Percentiles rank a stretch among this genome's conserved stretches.
Conservation (phyloP, 2,113 vertebrate genomes). For the Camelus bactrianus region DNA sequence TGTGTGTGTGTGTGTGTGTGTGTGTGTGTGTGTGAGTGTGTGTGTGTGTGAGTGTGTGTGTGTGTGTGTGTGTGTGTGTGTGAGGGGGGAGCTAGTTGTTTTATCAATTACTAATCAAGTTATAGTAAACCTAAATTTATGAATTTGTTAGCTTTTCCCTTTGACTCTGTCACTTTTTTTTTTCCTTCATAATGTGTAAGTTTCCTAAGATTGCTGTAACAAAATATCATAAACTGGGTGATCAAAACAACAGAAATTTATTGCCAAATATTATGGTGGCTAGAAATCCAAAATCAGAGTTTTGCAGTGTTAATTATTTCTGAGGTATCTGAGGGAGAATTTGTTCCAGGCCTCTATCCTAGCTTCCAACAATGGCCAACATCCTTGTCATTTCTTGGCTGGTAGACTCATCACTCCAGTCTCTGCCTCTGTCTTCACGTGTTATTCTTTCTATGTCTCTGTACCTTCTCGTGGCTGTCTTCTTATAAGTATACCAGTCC, state of each 20-base stretch:
- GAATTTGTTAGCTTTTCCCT: not conserved
- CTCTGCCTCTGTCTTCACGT: not conserved
- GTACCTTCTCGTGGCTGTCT: not conserved
- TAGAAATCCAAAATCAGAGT: not conserved
- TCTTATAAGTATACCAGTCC: not conserved
- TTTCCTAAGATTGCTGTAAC: not conserved
- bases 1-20: too few relatives aligned
- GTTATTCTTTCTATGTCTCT: not conserved
- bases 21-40: too few relatives aligned
- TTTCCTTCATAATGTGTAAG: not conserved
- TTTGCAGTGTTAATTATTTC: not conserved
- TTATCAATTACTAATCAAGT: not conserved
- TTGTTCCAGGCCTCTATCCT: not conserved
- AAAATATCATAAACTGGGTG: not conserved
- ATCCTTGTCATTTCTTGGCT: not conserved
- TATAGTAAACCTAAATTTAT: not conserved
- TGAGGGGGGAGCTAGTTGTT: not conserved
- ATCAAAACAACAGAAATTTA: not conserved
- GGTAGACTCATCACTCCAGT: not conserved
- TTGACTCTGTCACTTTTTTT: not conserved
- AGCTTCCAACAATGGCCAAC: not conserved
- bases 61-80: too few relatives aligned
- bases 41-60: too few relatives aligned
- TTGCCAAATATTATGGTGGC: not conserved
- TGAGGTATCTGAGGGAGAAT: not conserved